A percentile compares a stretch with the other conserved stretches of the same genome.
phyloP scores from a whole-genome alignment of 2,888 invertebrate species.

The Miltochrista miniata region DNA sequence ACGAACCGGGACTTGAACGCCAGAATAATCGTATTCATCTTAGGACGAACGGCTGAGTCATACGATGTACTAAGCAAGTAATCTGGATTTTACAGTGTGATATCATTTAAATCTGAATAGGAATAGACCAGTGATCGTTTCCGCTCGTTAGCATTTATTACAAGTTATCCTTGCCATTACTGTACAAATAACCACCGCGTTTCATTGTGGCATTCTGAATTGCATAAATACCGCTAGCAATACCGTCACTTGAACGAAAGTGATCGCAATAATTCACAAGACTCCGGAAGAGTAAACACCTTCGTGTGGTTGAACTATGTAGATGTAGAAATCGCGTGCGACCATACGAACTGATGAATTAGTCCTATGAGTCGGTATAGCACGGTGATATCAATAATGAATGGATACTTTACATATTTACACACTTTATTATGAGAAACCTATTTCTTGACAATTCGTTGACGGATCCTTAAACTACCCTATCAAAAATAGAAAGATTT shows the following conservation, averaged over 20 bases:
- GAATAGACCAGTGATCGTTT: background rate
- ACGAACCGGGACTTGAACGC: no score
- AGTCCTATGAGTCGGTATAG: background rate
- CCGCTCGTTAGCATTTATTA: background rate
- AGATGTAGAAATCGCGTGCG: constrained; percentile 26
- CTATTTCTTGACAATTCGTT: background rate
- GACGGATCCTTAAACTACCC: background rate
- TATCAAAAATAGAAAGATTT: no score
- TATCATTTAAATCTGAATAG: background rate
- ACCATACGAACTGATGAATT: constrained; percentile 3
- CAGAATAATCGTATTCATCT: no score
- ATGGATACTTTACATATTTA: background rate
- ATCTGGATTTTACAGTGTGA: background rate
- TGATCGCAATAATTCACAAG: constrained; percentile 19
- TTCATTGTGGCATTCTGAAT: constrained; percentile 2
- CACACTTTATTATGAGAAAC: background rate
- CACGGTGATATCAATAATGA: background rate
- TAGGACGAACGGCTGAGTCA: no score
- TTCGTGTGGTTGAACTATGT: constrained; percentile 12
- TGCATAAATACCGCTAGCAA: constrained; percentile 3
- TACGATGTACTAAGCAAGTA: no score
- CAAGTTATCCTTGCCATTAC: constrained; percentile 1
- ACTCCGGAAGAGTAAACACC: constrained; percentile 23
- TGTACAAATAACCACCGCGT: background rate
- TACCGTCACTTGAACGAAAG: constrained; percentile 4